phyloP scores from a whole-genome alignment of 2,113 vertebrate species.

The Aphyosemion australe region DNA sequence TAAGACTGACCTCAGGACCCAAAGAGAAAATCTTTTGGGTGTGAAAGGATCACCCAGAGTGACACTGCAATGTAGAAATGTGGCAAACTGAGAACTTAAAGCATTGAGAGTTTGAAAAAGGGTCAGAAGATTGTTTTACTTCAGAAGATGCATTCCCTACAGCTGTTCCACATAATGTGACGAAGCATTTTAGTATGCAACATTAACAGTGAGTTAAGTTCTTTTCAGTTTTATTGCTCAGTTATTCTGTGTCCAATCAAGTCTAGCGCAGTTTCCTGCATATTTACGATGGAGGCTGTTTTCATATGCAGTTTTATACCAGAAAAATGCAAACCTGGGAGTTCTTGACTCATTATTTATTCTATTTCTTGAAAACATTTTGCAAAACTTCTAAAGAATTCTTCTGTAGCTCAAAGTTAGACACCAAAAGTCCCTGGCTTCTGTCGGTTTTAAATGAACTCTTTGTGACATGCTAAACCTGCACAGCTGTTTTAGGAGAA shows the following conservation, averaged over 20 bases:
- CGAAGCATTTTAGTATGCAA: background rate
- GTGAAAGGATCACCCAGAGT: conserved; percentile 19
- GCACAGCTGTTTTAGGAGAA: background rate
- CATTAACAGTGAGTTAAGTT: background rate
- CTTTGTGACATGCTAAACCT: background rate
- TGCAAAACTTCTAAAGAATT: background rate
- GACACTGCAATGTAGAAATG: conserved; percentile 24
- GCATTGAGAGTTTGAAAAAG: conserved; percentile 21
- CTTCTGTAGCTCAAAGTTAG: background rate
- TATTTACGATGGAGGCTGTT: background rate
- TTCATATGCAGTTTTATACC: background rate
- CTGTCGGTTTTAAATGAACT: too few species aligned
- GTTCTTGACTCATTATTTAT: background rate
- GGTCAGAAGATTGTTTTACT: conserved; percentile 24
- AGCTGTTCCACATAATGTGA: background rate
- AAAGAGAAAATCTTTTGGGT: conserved; percentile 5
- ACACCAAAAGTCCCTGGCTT: too few species aligned
- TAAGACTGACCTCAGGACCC: conserved; percentile 22
- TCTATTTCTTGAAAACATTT: background rate
- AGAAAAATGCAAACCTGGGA: background rate
- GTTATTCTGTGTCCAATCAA: background rate
- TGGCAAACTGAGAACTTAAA: conserved; percentile 25
- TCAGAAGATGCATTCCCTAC: conserved; percentile 2
- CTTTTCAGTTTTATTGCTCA: background rate
- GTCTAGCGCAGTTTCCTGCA: background rate